Evolutionary conservation across 2,797 vertebrate species (phyloP).

Genomic region (Gymnothorax reevesii): DNA sequence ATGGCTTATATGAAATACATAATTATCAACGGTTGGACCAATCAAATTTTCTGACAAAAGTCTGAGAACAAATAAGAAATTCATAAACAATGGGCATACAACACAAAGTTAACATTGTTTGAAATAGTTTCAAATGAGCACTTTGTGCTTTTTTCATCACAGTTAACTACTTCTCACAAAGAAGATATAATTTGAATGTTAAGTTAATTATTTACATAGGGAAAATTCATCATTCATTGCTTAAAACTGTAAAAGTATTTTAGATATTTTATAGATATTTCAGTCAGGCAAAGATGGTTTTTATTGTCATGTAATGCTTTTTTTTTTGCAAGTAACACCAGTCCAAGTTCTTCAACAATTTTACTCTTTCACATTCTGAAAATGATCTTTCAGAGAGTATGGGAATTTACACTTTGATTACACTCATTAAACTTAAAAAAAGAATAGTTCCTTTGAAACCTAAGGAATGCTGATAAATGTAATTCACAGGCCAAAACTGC

Average conservation of each 20-base stretch:
- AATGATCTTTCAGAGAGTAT: background rate
- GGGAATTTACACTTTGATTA: background rate
- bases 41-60: constrained; percentile 8
- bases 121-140: constrained; percentile 21
- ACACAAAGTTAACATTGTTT: background rate
- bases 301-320: background rate
- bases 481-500: background rate
- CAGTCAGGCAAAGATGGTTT: background rate
- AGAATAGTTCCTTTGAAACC: background rate
- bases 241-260: background rate
- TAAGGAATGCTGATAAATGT: background rate
- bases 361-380: background rate
- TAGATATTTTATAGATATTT: constrained; percentile 1
- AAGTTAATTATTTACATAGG: background rate
- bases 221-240: background rate
- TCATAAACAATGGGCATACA: background rate
- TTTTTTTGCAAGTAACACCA: background rate
- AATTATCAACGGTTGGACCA: background rate
- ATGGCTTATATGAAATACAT: constrained; percentile 30
- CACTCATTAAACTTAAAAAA: background rate
- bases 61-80: constrained; percentile 16
- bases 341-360: background rate
- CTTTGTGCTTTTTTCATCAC: constrained; percentile 29
- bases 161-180: constrained; percentile 79
- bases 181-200: constrained; percentile 66